phyloP scores from a whole-genome alignment of 2,797 vertebrate genomes.

The Chrysolophus pictus region DNA sequence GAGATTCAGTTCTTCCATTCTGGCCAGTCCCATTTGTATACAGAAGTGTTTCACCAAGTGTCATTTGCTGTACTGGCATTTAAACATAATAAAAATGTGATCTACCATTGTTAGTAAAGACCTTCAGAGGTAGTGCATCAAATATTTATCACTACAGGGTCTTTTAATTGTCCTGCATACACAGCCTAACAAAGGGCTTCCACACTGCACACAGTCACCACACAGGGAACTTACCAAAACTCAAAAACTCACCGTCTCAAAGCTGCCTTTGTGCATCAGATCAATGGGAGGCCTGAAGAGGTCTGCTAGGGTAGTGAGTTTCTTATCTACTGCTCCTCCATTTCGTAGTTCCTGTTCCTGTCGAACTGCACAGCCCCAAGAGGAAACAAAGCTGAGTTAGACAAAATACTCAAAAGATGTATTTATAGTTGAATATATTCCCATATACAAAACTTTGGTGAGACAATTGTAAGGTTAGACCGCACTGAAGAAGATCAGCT shows the following conservation, averaged over 20 bases:
- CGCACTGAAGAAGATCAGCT: not conserved
- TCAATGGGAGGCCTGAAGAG: constrained; percentile 98
- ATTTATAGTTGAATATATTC: rapidly evolving
- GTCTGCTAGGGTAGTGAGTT: constrained; percentile 97
- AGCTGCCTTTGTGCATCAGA: constrained; percentile 99
- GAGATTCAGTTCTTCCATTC: not conserved
- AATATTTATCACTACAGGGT: not conserved
- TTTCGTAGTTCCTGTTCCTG: constrained; percentile 99
- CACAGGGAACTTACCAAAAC: not conserved
- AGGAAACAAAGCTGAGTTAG: constrained; percentile 38
- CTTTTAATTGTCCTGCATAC: rapidly evolving
- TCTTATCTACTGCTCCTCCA: constrained; percentile 96
- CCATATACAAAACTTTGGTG: not conserved
- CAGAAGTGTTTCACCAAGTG: not conserved
- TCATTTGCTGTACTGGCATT: not conserved
- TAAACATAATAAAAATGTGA: rapidly evolving
- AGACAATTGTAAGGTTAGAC: not conserved
- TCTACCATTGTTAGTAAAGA: not conserved
- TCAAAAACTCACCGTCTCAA: constrained; percentile 91
- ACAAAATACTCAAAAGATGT: not conserved
- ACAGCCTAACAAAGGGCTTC: not conserved
- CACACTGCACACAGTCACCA: not conserved
- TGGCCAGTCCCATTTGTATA: not conserved
- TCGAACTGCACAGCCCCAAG: constrained; percentile 84
- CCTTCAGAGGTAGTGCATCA: not conserved